phyloP scores from a whole-genome alignment of 2,797 vertebrate genomes.

The Thamnophis elegans region DNA sequence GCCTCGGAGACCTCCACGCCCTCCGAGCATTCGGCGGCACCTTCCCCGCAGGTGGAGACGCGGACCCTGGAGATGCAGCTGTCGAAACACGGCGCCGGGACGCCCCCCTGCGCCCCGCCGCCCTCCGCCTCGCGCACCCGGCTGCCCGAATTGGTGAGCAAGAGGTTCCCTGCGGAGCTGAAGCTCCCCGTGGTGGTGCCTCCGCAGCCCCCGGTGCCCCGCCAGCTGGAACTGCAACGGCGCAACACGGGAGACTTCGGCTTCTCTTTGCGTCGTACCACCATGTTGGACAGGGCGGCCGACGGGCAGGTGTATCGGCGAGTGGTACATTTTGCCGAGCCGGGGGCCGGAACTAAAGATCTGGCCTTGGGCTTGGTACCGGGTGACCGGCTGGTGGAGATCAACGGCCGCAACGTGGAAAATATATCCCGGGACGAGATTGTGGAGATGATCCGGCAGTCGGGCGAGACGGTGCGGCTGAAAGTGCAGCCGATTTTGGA shows the following conservation, averaged over 20 bases:
- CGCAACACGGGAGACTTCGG: conserved; percentile 95
- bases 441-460: conserved; percentile 98
- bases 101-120: conserved; percentile 27
- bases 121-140: conserved; percentile 61
- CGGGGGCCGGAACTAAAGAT: conserved; percentile 94
- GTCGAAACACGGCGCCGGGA: conserved; percentile 68
- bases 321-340: conserved; percentile 94
- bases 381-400: conserved; percentile 91
- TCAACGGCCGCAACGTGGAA: conserved; percentile 92
- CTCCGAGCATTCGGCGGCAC: conserved; percentile 88
- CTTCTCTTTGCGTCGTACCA: conserved; percentile 92
- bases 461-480: conserved; percentile 88
- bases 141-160: conserved; percentile 82
- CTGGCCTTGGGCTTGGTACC: conserved; percentile 91
- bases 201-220: conserved; percentile 74
- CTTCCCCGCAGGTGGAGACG: conserved; percentile 89
- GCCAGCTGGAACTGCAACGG: conserved; percentile 89
- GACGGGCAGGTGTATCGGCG: conserved; percentile 89
- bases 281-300: conserved; percentile 86
- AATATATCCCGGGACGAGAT: conserved; percentile 94
- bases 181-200: conserved; percentile 83
- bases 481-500: conserved; percentile 97
- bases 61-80: conserved; percentile 82
- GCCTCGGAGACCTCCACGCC: conserved; percentile 90
- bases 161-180: conserved; percentile 82